A percentile compares a stretch with the other conserved stretches of the same genome.
Conservation (phyloP, 2,888 invertebrate genomes). For the Drosophila kambysellisi region DNA sequence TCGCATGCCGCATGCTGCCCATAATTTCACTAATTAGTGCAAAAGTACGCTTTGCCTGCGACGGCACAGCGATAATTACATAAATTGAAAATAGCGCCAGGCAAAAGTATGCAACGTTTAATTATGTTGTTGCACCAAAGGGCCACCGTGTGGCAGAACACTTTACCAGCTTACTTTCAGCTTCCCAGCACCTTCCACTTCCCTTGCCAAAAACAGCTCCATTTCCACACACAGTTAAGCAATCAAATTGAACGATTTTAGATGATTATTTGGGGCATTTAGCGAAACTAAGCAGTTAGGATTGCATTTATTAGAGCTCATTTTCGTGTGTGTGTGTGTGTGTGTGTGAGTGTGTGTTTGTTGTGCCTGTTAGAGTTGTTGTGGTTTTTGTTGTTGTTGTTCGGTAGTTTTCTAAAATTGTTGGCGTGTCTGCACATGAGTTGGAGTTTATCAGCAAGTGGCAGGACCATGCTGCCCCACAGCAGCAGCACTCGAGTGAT, state of each 20-base stretch:
- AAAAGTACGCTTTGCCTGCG: conserved; percentile 53
- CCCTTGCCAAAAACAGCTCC: background rate
- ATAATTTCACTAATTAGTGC: conserved; percentile 74
- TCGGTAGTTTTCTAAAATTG: conserved; percentile 68
- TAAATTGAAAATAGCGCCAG: conserved; percentile 60
- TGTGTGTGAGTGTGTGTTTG: conserved; percentile 3
- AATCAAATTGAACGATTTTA: conserved; percentile 34
- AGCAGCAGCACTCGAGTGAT: conserved; percentile 59
- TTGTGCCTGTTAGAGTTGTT: conserved; percentile 6
- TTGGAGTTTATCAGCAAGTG: conserved; percentile 7
- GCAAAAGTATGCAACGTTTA: conserved; percentile 67
- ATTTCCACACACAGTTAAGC: conserved; percentile 13
- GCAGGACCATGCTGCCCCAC: conserved; percentile 28
- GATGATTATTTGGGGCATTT: conserved; percentile 39
- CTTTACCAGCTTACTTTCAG: background rate
- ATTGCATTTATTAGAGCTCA: conserved; percentile 22
- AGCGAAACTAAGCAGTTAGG: conserved; percentile 22
- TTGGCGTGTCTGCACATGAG: conserved; percentile 31
- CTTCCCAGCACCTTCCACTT: too few species aligned
- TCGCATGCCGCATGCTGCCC: conserved; percentile 27
- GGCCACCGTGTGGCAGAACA: background rate
- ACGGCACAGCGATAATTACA: conserved; percentile 54
- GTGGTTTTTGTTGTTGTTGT: conserved; percentile 21
- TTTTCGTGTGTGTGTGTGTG: background rate
- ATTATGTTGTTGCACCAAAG: conserved; percentile 47